Conservation (phyloP, 2,888 invertebrate genomes). For the Platycheirus rosarum region DNA sequence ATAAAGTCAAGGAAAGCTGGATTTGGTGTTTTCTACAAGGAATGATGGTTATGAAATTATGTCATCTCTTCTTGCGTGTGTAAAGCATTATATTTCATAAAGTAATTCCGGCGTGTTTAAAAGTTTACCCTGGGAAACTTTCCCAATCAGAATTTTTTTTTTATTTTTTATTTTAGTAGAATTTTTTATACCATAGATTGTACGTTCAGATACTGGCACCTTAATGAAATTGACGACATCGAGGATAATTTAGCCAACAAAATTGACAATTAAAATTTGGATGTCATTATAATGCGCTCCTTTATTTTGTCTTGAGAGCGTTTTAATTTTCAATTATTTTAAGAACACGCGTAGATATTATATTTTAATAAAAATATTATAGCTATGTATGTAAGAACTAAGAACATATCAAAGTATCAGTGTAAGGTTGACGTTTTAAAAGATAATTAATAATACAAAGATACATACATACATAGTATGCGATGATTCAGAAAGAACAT, state of each 20-base stretch:
- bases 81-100: slow-evolving; percentile 36
- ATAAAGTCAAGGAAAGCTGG: slow-evolving; percentile 55
- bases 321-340: too few species aligned
- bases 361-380: too few species aligned
- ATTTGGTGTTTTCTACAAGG: slow-evolving; percentile 27
- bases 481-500: too few species aligned
- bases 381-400: too few species aligned
- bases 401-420: too few species aligned
- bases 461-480: too few species aligned
- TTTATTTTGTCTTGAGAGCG: too few species aligned
- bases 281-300: background rate
- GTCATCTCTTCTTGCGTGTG: slow-evolving; percentile 21
- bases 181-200: slow-evolving; percentile 8
- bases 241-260: background rate
- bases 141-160: slow-evolving; percentile 31
- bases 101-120: slow-evolving; percentile 7
- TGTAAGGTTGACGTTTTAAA: too few species aligned
- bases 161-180: slow-evolving; percentile 31
- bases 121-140: slow-evolving; percentile 25
- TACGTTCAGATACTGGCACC: slow-evolving; percentile 18
- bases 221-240: slow-evolving; percentile 17
- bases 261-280: slow-evolving; percentile 25
- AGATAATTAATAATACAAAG: too few species aligned
- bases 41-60: slow-evolving; percentile 28
- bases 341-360: too few species aligned